Percentiles rank a stretch among this genome's conserved stretches.
Conservation (phyloP, 1,140 invertebrate genomes). For the Drosophila simulans region DNA sequence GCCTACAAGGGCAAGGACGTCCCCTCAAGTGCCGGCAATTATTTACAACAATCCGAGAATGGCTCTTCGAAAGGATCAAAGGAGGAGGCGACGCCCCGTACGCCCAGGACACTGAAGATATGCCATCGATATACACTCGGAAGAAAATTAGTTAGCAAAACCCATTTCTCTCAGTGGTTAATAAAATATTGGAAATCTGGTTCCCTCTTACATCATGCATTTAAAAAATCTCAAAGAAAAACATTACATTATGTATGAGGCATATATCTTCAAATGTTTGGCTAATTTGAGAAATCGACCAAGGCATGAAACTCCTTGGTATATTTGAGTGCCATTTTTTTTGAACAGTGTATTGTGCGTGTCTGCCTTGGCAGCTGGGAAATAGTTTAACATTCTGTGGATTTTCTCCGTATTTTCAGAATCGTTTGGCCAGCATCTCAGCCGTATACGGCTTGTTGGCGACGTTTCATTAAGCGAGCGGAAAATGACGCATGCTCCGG, state of each 20-base stretch:
- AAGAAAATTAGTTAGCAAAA: background rate
- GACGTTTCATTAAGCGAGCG: constrained; percentile 60
- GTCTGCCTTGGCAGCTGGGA: background rate
- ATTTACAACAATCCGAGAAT: constrained; percentile 53
- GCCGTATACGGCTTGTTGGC: constrained; percentile 36
- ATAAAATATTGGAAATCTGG: too few species aligned
- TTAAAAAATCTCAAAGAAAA: too few species aligned
- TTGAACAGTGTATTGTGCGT: constrained; percentile 9
- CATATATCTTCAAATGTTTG: too few species aligned
- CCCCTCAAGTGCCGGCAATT: constrained; percentile 47
- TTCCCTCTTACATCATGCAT: too few species aligned
- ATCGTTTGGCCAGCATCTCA: constrained; percentile 14
- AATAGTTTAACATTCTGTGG: constrained; percentile 39
- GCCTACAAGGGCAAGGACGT: constrained; percentile 27
- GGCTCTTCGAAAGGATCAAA: constrained; percentile 35
- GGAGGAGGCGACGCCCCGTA: constrained; percentile 2
- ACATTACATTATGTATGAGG: too few species aligned
- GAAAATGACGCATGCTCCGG: constrained; percentile 56
- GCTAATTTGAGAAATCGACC: too few species aligned
- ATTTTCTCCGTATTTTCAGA: constrained; percentile 39
- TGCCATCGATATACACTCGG: constrained; percentile 17
- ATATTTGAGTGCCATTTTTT: background rate
- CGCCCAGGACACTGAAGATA: constrained; percentile 9
- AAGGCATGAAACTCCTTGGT: too few species aligned
- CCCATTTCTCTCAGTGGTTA: background rate